Conservation (phyloP, 2,888 invertebrate genomes). For the Polyommatus icarus region DNA sequence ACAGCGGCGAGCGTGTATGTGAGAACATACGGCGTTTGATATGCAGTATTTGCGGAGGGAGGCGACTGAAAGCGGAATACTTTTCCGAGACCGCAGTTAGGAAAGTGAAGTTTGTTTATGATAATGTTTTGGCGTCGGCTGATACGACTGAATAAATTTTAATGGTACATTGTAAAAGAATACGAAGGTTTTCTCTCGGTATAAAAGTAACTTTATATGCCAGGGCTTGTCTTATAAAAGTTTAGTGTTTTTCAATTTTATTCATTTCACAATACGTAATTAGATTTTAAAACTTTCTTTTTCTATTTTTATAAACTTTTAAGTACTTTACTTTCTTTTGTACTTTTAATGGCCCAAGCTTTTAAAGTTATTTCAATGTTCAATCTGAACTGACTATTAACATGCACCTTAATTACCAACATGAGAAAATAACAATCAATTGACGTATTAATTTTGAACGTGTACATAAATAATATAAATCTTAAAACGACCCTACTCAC, state of each 20-base stretch:
- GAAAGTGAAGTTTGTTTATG: slow-evolving; percentile 49
- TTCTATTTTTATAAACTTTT: background rate
- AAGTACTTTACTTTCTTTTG: background rate
- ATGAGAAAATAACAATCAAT: background rate
- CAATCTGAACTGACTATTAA: background rate
- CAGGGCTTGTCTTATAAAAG: slow-evolving; percentile 23
- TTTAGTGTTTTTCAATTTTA: slow-evolving; percentile 29
- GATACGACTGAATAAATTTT: slow-evolving; percentile 45
- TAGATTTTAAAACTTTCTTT: background rate
- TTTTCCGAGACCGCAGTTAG: slow-evolving; percentile 41
- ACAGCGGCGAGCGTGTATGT: slow-evolving; percentile 16
- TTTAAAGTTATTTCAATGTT: background rate
- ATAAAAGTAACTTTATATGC: slow-evolving; percentile 35
- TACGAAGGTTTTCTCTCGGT: slow-evolving; percentile 37
- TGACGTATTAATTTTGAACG: too few relatives aligned
- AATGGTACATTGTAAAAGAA: slow-evolving; percentile 44
- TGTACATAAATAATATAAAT: background rate
- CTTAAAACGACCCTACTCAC: background rate
- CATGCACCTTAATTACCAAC: background rate
- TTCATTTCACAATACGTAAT: slow-evolving; percentile 20
- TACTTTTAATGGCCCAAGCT: background rate
- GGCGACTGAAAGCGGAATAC: slow-evolving; percentile 42
- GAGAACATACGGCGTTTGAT: slow-evolving; percentile 37
- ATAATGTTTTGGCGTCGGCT: slow-evolving; percentile 43
- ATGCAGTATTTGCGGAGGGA: slow-evolving; percentile 37